Base-by-base conservation (phyloP, 64 coral and sea anemone genomes). In the Acropora yongei region DNA sequence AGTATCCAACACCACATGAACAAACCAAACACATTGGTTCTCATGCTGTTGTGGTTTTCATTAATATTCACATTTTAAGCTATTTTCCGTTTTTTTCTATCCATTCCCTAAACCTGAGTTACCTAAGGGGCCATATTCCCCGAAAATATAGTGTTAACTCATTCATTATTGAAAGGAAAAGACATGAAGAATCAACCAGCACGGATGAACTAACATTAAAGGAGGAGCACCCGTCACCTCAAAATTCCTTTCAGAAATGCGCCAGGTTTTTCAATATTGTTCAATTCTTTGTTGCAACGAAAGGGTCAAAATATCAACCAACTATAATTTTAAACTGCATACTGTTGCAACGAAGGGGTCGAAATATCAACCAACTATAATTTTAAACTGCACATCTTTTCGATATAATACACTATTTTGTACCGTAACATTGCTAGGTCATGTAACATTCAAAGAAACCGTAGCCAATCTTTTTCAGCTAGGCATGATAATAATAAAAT, bases 111-210 rank as follows among this genome's bases (percentile, higher is more conserved):
- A 13, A 43, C 39, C n/a, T 46, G 41, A 68, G 42, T 17, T 39
- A 30, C 17, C 72, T 47, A 71, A 67, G 39, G 16, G 41, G 8
- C 47, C 43, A 30, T 71, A 49, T 72, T 42, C 8, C 66, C 47
- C 4, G 60, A 63, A 71, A 18, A 30, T 30, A 16, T 44, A 49
- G 61, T 85, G 11, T 61, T 44, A 71, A 5, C 61, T 85, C 61
- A 85, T 85, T 71, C 72, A 85, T 85, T 71, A 85, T 85, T 85
- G 45, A 85, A 1, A 13, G 16, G 41, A 85, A 8, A 49, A 16
- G 66, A 12, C 13, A 85, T 44, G 13, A 85, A 71, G 41, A 85
- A 58, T 69, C 44, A 63, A 49, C 60, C 44, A 85, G 45, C 45
- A 69, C 60, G 43, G 47, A 43, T 85, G 40, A 49, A 55, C 51